Evolutionary conservation across 2,888 invertebrate species (phyloP).

Genomic region (Tillus elongatus): DNA sequence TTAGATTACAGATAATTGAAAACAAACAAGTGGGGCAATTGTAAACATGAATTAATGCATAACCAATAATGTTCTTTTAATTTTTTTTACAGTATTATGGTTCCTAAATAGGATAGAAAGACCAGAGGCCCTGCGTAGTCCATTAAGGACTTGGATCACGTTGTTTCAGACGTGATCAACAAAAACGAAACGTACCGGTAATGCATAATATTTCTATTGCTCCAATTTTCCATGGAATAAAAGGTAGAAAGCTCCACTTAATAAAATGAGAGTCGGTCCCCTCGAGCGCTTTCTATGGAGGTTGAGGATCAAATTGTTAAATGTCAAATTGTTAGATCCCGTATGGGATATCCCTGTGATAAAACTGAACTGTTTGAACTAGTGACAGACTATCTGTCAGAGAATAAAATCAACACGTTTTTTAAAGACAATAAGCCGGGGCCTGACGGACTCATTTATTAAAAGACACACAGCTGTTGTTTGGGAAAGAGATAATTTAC

Average conservation of each 20-base stretch:
- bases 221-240: slow-evolving; percentile 6
- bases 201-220: slow-evolving; percentile 2
- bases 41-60: too few species aligned
- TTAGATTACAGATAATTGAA: slow-evolving; percentile 2
- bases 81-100: neutral
- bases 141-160: slow-evolving; percentile 5
- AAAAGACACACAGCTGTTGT: slow-evolving; percentile 8
- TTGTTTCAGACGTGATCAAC: slow-evolving; percentile 6
- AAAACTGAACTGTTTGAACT: slow-evolving; percentile 10
- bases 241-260: slow-evolving; percentile 5
- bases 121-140: slow-evolving; percentile 5
- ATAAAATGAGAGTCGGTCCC: slow-evolving; percentile 5
- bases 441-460: slow-evolving; percentile 25
- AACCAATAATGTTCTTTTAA: too few species aligned
- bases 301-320: slow-evolving; percentile 4
- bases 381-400: slow-evolving; percentile 11
- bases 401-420: slow-evolving; percentile 24
- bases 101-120: slow-evolving; percentile 5
- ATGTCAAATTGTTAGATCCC: slow-evolving; percentile 5
- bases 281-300: slow-evolving; percentile 5
- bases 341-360: neutral
- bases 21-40: slow-evolving; percentile 8
- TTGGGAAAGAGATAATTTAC: neutral
- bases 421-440: slow-evolving; percentile 30
- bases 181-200: slow-evolving; percentile 5